These are phyloP conservation scores for Zygogramma bicolorata DNA, from an alignment of 2,888 invertebrate genomes.

Conservation along the genomic window DNA sequence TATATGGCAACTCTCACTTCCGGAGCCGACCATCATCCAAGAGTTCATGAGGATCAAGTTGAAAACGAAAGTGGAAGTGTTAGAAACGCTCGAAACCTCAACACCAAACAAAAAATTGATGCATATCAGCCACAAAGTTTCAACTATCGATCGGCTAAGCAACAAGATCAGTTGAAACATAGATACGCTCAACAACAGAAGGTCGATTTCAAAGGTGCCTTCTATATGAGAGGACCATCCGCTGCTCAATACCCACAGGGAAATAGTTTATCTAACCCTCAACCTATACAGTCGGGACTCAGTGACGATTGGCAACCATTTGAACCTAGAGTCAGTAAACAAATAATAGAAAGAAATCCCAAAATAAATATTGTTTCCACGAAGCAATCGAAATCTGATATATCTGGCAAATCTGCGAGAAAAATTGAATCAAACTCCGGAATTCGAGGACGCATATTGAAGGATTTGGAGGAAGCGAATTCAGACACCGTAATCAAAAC, in stretches of 20 bases:
- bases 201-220: slow-evolving; percentile 44
- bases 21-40: slow-evolving; percentile 36
- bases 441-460: neutral
- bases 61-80: slow-evolving; percentile 42
- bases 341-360: neutral
- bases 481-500: slow-evolving; percentile 40
- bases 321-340: neutral
- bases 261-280: neutral
- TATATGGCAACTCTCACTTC: slow-evolving; percentile 19
- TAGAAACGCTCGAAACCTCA: slow-evolving; percentile 30
- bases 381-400: neutral
- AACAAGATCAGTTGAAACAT: slow-evolving; percentile 57
- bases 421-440: neutral
- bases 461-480: neutral
- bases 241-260: neutral
- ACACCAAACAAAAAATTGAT: neutral
- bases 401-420: neutral
- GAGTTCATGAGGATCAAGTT: slow-evolving; percentile 50
- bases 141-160: slow-evolving; percentile 51
- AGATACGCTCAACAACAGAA: slow-evolving; percentile 61
- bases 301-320: slow-evolving; percentile 30
- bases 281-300: neutral
- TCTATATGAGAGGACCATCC: neutral
- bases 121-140: slow-evolving; percentile 50
- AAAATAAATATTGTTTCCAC: neutral